A percentile compares a stretch with the other conserved stretches of the same genome.
These are phyloP conservation scores for Mus spretus DNA, from an alignment of 2,797 vertebrate genomes.

Conservation along the genomic window DNA sequence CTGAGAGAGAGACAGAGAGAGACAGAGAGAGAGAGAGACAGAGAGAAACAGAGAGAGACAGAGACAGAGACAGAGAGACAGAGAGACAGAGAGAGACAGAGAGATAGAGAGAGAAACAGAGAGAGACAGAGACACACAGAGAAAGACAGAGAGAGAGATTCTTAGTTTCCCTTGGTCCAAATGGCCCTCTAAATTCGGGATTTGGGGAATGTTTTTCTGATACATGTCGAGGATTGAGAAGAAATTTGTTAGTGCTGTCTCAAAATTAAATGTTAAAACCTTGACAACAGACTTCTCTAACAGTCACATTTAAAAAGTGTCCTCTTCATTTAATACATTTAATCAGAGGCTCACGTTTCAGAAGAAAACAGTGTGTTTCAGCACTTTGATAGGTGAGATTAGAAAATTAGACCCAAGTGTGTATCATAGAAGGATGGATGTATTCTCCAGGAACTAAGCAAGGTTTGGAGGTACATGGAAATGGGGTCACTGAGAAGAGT, in stretches of 20 bases:
- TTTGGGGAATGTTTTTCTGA: conserved; percentile 15
- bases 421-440: background rate
- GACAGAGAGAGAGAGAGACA: background rate
- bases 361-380: conserved; percentile 41
- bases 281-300: background rate
- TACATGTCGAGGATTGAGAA: conserved; percentile 1
- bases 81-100: no score
- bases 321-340: background rate
- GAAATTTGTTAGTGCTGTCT: background rate
- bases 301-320: conserved; percentile 48
- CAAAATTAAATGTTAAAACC: conserved; percentile 57
- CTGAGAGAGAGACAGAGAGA: no score
- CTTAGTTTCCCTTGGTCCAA: background rate
- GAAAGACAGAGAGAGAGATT: background rate
- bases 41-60: no score
- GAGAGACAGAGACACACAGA: no score
- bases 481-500: background rate
- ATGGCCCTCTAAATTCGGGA: background rate
- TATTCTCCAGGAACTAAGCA: background rate
- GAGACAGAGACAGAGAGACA: no score
- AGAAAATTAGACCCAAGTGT: background rate
- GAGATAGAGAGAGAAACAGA: no score
- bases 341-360: conserved; percentile 31
- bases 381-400: background rate
- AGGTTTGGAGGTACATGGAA: background rate